A percentile compares a stretch with the other conserved stretches of the same genome.
Conservation (phyloP, 2,888 invertebrate species). For the Amphipoea oculea region DNA sequence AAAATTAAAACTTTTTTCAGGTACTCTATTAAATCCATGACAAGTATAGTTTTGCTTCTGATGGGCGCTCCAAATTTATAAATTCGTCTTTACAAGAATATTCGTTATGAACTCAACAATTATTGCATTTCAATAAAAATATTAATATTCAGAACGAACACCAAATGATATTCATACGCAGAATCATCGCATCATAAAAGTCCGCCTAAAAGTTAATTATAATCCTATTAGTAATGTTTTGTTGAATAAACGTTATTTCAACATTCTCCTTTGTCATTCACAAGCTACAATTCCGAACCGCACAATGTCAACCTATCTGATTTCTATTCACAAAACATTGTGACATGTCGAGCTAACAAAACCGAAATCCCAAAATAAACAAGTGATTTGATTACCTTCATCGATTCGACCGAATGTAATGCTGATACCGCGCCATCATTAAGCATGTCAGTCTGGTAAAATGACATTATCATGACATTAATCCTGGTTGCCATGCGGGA, state of each 20-base stretch:
- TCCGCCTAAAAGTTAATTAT: not conserved
- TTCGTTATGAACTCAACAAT: not conserved
- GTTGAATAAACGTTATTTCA: not conserved
- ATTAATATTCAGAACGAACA: not conserved
- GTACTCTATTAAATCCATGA: not conserved
- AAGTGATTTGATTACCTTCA: conserved; percentile 51
- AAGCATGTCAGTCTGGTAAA: conserved; percentile 42
- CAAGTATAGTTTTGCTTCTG: not conserved
- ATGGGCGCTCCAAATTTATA: not conserved
- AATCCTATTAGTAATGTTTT: not conserved
- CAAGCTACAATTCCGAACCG: not conserved
- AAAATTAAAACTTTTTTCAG: not conserved
- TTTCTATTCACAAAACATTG: conserved; percentile 38
- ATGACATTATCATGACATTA: conserved; percentile 57
- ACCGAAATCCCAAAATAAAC: conserved; percentile 32
- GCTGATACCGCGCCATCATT: conserved; percentile 42
- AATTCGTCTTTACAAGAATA: not conserved
- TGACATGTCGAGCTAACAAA: conserved; percentile 26
- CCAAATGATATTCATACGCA: not conserved
- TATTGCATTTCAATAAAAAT: not conserved
- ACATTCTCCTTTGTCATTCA: not conserved
- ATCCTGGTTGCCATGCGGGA: conserved; percentile 57
- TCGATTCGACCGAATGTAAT: conserved; percentile 31
- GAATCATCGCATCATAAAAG: not conserved
- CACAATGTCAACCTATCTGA: conserved; percentile 1